phyloP scores from a whole-genome alignment of 2,113 vertebrate species.

The Conger conger region DNA sequence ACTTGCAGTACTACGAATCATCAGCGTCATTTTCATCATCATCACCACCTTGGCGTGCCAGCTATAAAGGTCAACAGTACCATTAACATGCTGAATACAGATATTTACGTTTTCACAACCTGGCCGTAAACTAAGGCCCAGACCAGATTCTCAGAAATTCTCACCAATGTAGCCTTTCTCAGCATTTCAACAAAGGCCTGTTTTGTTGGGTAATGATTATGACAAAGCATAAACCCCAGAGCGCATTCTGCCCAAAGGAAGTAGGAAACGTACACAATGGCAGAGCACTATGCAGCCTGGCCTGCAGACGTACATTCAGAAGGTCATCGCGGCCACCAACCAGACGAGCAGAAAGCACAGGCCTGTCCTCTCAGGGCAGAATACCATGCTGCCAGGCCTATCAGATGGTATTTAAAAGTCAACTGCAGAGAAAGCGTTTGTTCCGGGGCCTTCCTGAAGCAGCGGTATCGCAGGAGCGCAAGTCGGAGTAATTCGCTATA shows the following conservation, averaged over 20 bases:
- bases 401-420: conserved; percentile 68
- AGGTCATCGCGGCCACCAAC: conserved; percentile 62
- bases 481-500: neutral
- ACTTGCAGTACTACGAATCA: neutral
- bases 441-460: neutral
- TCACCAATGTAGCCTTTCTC: conserved; percentile 39
- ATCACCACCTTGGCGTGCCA: neutral
- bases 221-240: conserved; percentile 42
- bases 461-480: neutral
- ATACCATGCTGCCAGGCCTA: conserved; percentile 33
- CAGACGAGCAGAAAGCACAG: conserved; percentile 29
- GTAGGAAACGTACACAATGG: conserved; percentile 68
- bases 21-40: neutral
- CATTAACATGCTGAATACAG: neutral
- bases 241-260: conserved; percentile 43
- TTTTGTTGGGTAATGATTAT: conserved; percentile 45
- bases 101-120: neutral
- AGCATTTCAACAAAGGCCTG: conserved; percentile 54
- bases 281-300: conserved; percentile 52
- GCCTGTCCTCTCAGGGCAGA: conserved; percentile 54
- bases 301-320: conserved; percentile 57
- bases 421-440: conserved; percentile 41
- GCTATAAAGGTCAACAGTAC: neutral
- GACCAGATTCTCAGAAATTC: conserved; percentile 25
- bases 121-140: neutral